Evolutionary conservation across 2,888 invertebrate species (phyloP), one percentile per base, ranked within the genome.

Genomic region (Tetragonisca angustula): DNA sequence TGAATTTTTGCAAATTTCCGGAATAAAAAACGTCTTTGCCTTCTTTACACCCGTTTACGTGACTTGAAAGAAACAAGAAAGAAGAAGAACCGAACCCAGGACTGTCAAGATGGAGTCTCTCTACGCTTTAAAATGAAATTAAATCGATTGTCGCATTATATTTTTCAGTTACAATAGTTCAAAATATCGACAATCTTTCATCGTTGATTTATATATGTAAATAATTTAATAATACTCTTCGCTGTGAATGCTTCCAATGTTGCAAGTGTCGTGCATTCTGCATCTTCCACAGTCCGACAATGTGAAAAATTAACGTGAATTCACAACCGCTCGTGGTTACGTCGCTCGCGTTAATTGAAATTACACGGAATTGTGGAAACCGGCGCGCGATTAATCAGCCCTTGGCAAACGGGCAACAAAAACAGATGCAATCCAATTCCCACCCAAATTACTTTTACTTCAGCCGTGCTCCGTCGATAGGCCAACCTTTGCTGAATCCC

Each of bases 291-390:
- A 2, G 54, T 52, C 59, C 64, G 59, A 56, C 52, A 24, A 32
- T n/a, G 62, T 54, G 70, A 43, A 81, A 64, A 81, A 81, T 54
- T 27, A 27, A 24, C 62, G 69, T 74, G 69, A 43, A 43, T 82
- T 81, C 54, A 70, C 32, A 70, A 70, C 64, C 81, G 59, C 27
- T n/a, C 54, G 27, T n/a, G 49, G n/a, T 32, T n/a, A 21, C 56
- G 59, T 71, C 52, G 68, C 59, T 4, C 2, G 50, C 56, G 52
- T 13, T 24, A 17, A 62, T 50, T 32, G 50, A 32, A 73, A 73
- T 73, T 50, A 62, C 27, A 62, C 59, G 56, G 4, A 21, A 61
- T 56, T 9, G 17, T 71, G 69, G 36, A 62, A 77, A 59, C 56
- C n/a, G n/a, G 19, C n/a, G 43, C 11, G 27, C 49, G 32, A 67